Percentiles rank a stretch among this genome's conserved stretches.
phyloP scores from a whole-genome alignment of 2,113 vertebrate species.

The Pitta sordida region DNA sequence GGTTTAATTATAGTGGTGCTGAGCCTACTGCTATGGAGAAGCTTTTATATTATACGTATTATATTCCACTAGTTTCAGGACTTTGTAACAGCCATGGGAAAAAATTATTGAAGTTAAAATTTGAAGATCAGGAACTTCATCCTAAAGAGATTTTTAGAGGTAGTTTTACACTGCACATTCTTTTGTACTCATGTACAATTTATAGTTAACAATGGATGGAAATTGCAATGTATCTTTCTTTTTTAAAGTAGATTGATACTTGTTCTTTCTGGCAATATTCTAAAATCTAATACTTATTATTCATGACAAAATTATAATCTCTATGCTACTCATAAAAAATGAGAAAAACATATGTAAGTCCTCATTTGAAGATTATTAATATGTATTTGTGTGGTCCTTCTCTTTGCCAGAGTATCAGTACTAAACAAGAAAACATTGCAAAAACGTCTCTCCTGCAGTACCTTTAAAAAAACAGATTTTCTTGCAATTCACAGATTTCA shows the following conservation, averaged over 20 bases:
- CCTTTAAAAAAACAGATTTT: neutral
- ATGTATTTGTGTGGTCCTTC: neutral
- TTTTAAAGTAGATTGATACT: neutral
- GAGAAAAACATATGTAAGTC: neutral
- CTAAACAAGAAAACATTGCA: neutral
- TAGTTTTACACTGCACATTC: neutral
- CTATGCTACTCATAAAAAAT: neutral
- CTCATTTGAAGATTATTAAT: neutral
- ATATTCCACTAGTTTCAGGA: neutral
- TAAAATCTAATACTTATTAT: neutral
- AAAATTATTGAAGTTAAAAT: neutral
- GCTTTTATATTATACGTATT: neutral
- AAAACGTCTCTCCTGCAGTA: neutral
- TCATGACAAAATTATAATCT: neutral
- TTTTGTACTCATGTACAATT: neutral
- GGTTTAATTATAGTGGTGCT: constrained; percentile 29
- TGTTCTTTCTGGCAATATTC: neutral
- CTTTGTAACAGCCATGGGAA: neutral
- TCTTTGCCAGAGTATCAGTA: neutral
- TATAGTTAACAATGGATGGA: neutral
- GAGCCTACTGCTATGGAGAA: neutral
- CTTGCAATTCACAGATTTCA: too few species aligned
- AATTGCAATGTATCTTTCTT: neutral
- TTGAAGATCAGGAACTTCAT: neutral
- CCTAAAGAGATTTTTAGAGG: neutral